Conservation (phyloP, 30 jellyfish, hydroid and myxozoan genomes). For the Aurelia aurita region DNA sequence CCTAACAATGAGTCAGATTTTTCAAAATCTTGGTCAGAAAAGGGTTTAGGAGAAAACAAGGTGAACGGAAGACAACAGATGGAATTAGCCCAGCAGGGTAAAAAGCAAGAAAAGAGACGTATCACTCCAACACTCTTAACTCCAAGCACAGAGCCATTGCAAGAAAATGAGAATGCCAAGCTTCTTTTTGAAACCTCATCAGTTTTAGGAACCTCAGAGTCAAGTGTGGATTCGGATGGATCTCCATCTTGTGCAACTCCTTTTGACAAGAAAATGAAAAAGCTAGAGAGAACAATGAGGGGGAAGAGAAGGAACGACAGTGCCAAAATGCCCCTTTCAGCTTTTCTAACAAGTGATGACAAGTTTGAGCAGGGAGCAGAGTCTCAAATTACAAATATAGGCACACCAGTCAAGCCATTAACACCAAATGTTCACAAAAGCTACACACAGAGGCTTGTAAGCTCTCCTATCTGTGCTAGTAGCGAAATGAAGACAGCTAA, state of each 20-base stretch:
- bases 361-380: background rate
- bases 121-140: slow-evolving; percentile 90
- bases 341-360: slow-evolving; percentile 20
- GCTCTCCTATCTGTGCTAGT: slow-evolving; percentile 22
- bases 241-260: slow-evolving; percentile 10
- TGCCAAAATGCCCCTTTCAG: slow-evolving; percentile 37
- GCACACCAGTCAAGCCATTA: background rate
- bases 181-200: slow-evolving; percentile 53
- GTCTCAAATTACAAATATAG: background rate
- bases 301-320: slow-evolving; percentile 15
- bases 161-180: slow-evolving; percentile 11
- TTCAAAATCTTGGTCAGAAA: background rate
- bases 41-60: background rate
- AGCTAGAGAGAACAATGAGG: slow-evolving; percentile 35
- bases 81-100: slow-evolving; percentile 7
- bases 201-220: slow-evolving; percentile 19
- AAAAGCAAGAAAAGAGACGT: slow-evolving; percentile 46
- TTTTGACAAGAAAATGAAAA: slow-evolving; percentile 29
- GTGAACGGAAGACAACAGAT: background rate
- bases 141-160: slow-evolving; percentile 34
- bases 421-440: slow-evolving; percentile 16
- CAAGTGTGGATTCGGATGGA: slow-evolving; percentile 53
- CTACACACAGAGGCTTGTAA: background rate
- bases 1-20: background rate
- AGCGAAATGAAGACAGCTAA: background rate